These are phyloP conservation scores for Micromys minutus DNA, from an alignment of 2,113 vertebrate species.

Conservation along the genomic window DNA sequence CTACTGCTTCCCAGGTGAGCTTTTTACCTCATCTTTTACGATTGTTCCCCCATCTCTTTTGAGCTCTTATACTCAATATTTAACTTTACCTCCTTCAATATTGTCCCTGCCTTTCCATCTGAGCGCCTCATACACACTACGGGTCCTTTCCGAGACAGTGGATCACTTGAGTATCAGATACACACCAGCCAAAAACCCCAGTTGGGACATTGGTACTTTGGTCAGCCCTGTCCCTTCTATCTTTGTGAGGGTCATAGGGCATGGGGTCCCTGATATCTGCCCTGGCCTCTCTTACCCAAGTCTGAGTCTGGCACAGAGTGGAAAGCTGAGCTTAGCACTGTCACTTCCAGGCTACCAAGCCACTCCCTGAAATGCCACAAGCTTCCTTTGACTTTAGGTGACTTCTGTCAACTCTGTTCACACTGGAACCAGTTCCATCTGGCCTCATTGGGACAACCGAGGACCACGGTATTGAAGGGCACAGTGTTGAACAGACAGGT, in stretches of 20 bases:
- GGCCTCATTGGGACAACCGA: neutral
- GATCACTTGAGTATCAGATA: neutral
- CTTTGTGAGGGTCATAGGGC: no score
- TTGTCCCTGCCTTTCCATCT: neutral
- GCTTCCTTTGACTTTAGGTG: neutral
- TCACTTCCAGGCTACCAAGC: neutral
- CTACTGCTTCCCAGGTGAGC: neutral
- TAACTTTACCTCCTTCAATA: neutral
- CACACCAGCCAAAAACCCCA: neutral
- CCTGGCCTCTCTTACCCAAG: neutral
- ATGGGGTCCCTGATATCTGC: accelerated
- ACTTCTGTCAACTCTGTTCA: neutral
- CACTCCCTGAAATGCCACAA: neutral
- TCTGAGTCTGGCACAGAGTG: neutral
- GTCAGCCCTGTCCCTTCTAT: neutral
- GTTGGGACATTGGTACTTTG: neutral
- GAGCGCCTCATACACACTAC: no score
- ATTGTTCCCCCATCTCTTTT: neutral
- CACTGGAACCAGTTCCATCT: neutral
- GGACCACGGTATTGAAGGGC: neutral
- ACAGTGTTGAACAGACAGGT: neutral
- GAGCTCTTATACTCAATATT: neutral
- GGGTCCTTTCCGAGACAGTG: accelerated
- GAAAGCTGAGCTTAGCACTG: neutral
- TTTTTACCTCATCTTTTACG: neutral